phyloP scores from a whole-genome alignment of 2,113 vertebrate species.

The Nanger granti region DNA sequence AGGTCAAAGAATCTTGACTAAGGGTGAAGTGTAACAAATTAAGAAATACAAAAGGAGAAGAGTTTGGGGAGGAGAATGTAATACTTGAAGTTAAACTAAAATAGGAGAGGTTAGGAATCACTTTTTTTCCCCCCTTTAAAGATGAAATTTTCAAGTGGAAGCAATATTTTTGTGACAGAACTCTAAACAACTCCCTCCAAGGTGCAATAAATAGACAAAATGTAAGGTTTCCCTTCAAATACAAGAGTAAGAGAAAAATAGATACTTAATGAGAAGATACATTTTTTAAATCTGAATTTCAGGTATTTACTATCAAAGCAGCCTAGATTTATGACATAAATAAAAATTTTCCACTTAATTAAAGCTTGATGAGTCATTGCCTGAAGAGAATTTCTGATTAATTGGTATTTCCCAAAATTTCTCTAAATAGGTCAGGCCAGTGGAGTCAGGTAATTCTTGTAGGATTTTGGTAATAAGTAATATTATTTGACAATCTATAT shows the following conservation, averaged over 20 bases:
- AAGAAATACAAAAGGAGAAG: not conserved
- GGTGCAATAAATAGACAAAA: not conserved
- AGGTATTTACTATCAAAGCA: not conserved
- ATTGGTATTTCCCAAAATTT: not conserved
- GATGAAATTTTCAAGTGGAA: not conserved
- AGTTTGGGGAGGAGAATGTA: not conserved
- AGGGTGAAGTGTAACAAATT: not conserved
- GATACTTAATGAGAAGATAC: not conserved
- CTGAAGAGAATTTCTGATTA: not conserved
- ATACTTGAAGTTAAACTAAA: not conserved
- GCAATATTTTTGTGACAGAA: not conserved
- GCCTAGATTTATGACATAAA: not conserved
- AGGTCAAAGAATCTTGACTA: not conserved
- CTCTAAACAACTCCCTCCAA: not conserved
- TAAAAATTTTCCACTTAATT: not conserved
- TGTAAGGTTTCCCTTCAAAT: not conserved
- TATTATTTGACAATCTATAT: not conserved
- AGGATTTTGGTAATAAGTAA: not conserved
- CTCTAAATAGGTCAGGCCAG: not conserved
- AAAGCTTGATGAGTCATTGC: not conserved
- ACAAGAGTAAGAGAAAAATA: not conserved
- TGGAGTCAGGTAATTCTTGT: not conserved
- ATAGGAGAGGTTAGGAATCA: not conserved
- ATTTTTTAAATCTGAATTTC: not conserved
- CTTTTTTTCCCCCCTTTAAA: not conserved